A percentile compares a stretch with the other conserved stretches of the same genome.
Conservation (phyloP, 2,113 vertebrate species). For the Apaloderma vittatum region DNA sequence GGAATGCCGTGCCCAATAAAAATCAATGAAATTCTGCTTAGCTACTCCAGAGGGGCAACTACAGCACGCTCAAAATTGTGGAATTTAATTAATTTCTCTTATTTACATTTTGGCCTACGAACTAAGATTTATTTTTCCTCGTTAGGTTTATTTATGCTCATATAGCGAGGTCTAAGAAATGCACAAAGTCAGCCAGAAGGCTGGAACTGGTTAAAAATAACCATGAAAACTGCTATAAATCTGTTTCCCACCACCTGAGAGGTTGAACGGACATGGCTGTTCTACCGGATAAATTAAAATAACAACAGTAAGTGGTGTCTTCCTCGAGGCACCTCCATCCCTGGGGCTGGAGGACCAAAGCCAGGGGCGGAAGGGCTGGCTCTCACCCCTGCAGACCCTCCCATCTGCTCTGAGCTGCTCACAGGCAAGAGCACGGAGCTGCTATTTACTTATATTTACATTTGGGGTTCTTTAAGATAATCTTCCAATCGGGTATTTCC, state of each 20-base stretch:
- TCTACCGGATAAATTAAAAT: background rate
- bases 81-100: conserved; percentile 36
- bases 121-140: background rate
- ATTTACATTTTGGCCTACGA: background rate
- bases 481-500: background rate
- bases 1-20: background rate
- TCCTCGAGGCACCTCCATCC: fast-evolving
- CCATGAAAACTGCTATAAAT: background rate
- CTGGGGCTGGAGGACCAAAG: background rate
- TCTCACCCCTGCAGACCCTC: background rate
- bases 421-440: fast-evolving
- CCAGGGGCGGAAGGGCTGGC: background rate
- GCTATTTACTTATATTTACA: fast-evolving
- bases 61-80: background rate
- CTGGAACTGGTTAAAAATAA: background rate
- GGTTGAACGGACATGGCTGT: too few relatives aligned
- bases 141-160: background rate
- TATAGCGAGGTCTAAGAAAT: background rate
- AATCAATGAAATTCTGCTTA: background rate
- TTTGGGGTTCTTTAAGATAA: background rate
- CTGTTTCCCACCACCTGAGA: background rate
- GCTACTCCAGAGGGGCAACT: background rate
- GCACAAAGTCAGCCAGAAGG: background rate
- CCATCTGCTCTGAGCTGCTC: background rate
- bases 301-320: fast-evolving